These are phyloP conservation scores for Macrocentrus cingulum DNA, from an alignment of 1,140 invertebrate genomes.

Conservation along the genomic window DNA sequence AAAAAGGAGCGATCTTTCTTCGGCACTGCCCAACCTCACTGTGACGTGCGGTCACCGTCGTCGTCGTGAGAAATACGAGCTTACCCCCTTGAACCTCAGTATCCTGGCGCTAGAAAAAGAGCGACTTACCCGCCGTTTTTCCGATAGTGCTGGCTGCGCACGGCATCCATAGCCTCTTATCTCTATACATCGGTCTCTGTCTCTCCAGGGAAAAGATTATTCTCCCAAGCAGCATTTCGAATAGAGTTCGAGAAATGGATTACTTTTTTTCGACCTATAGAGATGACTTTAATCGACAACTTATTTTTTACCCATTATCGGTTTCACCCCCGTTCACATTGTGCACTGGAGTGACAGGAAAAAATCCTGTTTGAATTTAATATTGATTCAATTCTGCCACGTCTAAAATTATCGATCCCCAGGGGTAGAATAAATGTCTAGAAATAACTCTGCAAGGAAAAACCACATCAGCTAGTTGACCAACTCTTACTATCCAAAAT, in stretches of 20 bases:
- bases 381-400: no score
- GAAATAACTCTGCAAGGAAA: no score
- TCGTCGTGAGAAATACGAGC: constrained; percentile 22
- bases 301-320: background rate
- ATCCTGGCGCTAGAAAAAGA: background rate
- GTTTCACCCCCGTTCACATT: no score
- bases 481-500: no score
- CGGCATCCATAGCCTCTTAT: constrained; percentile 12
- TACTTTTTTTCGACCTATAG: constrained; percentile 10
- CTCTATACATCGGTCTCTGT: background rate
- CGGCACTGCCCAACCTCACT: background rate
- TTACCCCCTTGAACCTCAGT: background rate
- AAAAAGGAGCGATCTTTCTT: constrained; percentile 6
- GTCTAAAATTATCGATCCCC: no score
- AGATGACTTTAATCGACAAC: background rate
- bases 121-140: background rate
- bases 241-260: background rate
- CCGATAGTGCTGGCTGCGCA: constrained; percentile 9
- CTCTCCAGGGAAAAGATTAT: constrained; percentile 9
- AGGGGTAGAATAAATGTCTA: no score
- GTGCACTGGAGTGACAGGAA: no score
- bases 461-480: no score
- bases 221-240: background rate
- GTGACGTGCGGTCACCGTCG: constrained; percentile 10
- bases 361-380: no score